Evolutionary conservation across 2,888 invertebrate species (phyloP), one percentile per base, ranked within the genome.

Genomic region (Cantharis lateralis): DNA sequence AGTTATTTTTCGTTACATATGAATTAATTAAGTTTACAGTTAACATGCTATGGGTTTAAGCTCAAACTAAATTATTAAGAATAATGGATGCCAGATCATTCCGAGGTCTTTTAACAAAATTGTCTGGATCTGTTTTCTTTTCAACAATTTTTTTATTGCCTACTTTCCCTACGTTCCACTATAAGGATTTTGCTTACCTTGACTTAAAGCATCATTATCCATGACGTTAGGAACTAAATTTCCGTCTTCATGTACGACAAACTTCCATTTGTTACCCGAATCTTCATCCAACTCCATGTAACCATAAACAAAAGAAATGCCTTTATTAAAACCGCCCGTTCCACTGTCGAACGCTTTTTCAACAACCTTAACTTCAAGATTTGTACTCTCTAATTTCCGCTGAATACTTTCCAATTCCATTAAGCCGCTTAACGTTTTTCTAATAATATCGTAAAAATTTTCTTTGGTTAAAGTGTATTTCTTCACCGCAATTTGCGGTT

Each of bases 361-460:
- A 1, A 82, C 76, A 9, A 84, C 74, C 73, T 82, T 83, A 1
- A 86, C 83, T 10, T 82, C 77, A 20, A 86, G 72, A 32, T 82
- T 82, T 68, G 77, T 81, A 61, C 80, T 75, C 15, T 66, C 32
- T 32, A 88, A 76, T 75, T 85, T 85, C 68, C 84, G 84, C 48
- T 83, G 83, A 2, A 87, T 82, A 7, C 82, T 83, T 13, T 86
- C 85, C 82, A 87, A 83, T 15, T 84, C 83, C 85, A 87, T 86
- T 15, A 87, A 80, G 4, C 86, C 86, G 0, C 80, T 75, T 32
- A 88, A 77, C 1, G 85, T 87, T 71, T 82, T 84, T 0, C 80
- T 79, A 13, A 85, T 83, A 28, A 66, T 77, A 10, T 82, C 80
- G 62, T 83, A 84, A 28, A 84, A 83, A 77, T 81, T 82, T n/a